Conservation (phyloP, 2,797 vertebrate genomes). For the Poeciliopsis infans region DNA sequence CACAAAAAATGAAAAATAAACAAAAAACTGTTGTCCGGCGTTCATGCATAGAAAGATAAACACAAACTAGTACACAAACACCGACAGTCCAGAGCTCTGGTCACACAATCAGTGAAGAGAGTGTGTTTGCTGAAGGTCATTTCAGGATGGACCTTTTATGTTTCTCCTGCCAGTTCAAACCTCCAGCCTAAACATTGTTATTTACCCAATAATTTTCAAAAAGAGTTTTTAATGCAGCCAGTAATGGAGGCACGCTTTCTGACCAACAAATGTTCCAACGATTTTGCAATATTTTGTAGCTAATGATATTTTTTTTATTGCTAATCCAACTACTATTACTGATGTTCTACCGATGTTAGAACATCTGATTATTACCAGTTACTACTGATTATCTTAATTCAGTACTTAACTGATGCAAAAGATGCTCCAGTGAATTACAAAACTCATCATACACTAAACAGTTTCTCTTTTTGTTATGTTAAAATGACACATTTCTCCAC, state of each 20-base stretch:
- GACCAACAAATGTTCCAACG: neutral
- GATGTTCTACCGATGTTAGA: neutral
- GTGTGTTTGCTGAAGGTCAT: conserved; percentile 41
- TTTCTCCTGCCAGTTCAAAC: conserved; percentile 8
- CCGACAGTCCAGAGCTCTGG: neutral
- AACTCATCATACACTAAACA: neutral
- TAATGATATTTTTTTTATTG: neutral
- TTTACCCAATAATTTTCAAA: neutral
- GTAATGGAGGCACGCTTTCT: neutral
- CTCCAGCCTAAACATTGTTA: neutral
- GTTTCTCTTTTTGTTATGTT: neutral
- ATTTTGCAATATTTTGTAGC: neutral
- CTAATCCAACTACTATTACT: neutral
- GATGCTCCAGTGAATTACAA: neutral
- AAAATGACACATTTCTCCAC: neutral
- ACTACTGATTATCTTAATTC: neutral
- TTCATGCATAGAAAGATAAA: conserved; percentile 46
- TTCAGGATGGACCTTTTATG: conserved; percentile 23
- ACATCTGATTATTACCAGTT: no score
- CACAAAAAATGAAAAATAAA: conserved; percentile 9
- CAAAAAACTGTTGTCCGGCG: conserved; percentile 10
- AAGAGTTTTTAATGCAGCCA: neutral
- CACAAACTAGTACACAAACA: conserved; percentile 31
- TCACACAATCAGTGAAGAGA: conserved; percentile 21
- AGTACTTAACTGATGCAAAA: neutral